These are phyloP conservation scores for Lates japonicus DNA, from an alignment of 2,797 vertebrate species.

Conservation along the genomic window DNA sequence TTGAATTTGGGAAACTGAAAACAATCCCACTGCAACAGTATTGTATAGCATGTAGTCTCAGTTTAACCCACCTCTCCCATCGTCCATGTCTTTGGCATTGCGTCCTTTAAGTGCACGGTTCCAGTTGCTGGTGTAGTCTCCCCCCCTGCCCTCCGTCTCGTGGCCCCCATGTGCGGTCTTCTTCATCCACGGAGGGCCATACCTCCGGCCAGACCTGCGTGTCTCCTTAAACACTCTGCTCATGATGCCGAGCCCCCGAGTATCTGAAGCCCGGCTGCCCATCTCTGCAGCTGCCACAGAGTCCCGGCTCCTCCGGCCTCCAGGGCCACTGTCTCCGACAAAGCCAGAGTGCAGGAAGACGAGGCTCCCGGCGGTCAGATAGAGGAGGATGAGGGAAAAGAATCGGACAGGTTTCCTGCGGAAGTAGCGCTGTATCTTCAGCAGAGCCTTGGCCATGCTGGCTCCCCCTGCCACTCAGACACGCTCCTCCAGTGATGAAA, in stretches of 20 bases:
- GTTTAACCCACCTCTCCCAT: conserved; percentile 90
- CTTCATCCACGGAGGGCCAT: conserved; percentile 89
- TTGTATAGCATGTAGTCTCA: neutral
- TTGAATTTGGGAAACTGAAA: conserved; percentile 8
- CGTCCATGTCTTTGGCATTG: conserved; percentile 89
- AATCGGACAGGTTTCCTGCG: conserved; percentile 93
- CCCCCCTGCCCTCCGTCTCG: conserved; percentile 73
- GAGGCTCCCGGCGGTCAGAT: conserved; percentile 94
- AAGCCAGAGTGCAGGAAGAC: conserved; percentile 95
- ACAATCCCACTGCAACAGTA: neutral
- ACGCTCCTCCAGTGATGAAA: conserved; percentile 59
- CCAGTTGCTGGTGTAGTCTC: conserved; percentile 86
- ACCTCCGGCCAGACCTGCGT: conserved; percentile 79
- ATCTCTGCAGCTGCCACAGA: conserved; percentile 68
- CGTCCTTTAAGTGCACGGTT: conserved; percentile 89
- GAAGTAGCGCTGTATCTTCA: conserved; percentile 96
- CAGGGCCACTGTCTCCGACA: conserved; percentile 80
- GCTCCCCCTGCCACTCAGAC: conserved; percentile 72
- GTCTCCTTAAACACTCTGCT: conserved; percentile 87
- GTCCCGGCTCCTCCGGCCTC: conserved; percentile 69
- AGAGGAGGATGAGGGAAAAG: conserved; percentile 95
- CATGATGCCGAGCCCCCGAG: conserved; percentile 84
- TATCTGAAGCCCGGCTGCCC: conserved; percentile 68
- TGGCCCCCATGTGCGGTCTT: conserved; percentile 75
- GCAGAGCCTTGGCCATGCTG: conserved; percentile 93